phyloP scores from a whole-genome alignment of 2,888 invertebrate genomes.

The Drosophila robusta region DNA sequence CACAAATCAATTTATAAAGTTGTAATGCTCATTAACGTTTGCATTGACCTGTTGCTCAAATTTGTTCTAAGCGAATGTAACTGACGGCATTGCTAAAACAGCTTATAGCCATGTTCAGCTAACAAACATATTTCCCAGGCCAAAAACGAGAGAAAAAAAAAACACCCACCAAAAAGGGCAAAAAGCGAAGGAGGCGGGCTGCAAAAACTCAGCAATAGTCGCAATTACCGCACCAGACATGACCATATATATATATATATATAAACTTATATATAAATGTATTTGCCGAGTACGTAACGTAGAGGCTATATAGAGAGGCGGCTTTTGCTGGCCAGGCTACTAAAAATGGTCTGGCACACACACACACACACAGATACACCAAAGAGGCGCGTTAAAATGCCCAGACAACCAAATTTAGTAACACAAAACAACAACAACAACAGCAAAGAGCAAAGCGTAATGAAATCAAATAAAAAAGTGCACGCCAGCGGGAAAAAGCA shows the following conservation, averaged over 20 bases:
- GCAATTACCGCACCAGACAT: conserved; percentile 66
- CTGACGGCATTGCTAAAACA: conserved; percentile 1
- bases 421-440: conserved; percentile 59
- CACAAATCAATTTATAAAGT: conserved; percentile 18
- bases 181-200: conserved; percentile 30
- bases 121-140: conserved; percentile 54
- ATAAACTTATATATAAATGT: conserved; percentile 21
- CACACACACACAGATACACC: conserved; percentile 24
- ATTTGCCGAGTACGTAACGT: conserved; percentile 30
- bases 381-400: conserved; percentile 64
- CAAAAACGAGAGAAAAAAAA: conserved; percentile 24
- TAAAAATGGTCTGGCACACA: conserved; percentile 75
- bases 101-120: conserved; percentile 6
- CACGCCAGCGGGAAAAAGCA: conserved; percentile 34
- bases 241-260: conserved; percentile 62
- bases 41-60: conserved; percentile 9
- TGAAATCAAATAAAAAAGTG: conserved; percentile 76
- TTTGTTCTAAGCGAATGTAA: conserved; percentile 2
- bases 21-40: conserved; percentile 12
- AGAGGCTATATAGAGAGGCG: conserved; percentile 54
- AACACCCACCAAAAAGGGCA: conserved; percentile 77
- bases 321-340: conserved; percentile 64
- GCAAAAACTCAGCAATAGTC: conserved; percentile 62
- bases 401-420: conserved; percentile 80
- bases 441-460: conserved; percentile 63